phyloP scores from a whole-genome alignment of 2,113 vertebrate genomes.

The Syrmaticus mikado region DNA sequence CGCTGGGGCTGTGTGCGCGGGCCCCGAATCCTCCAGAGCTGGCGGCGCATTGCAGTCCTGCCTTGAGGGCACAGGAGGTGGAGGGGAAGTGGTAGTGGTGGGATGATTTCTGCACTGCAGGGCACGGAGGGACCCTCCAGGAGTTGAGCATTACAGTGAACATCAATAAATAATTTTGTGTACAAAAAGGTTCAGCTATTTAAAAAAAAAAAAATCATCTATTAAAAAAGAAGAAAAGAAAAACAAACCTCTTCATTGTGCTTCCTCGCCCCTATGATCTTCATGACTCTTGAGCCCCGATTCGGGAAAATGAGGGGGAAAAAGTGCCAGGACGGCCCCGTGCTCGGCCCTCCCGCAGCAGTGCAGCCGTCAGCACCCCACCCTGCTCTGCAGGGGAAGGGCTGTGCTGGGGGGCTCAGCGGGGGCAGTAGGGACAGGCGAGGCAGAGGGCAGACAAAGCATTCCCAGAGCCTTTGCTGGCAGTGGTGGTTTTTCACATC shows the following conservation, averaged over 20 bases:
- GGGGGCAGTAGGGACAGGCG: rapidly evolving
- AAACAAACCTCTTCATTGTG: not conserved
- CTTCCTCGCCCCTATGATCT: not conserved
- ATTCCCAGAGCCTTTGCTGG: not conserved
- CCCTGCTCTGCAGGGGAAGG: not conserved
- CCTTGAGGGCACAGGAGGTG: not conserved
- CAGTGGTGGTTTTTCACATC: conserved; percentile 49
- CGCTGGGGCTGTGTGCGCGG: not conserved
- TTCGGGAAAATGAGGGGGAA: not conserved
- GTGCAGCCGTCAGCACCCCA: not conserved
- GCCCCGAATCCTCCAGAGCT: not conserved
- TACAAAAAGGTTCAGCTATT: conserved; percentile 53
- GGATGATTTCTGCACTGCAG: not conserved
- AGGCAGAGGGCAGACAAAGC: not conserved
- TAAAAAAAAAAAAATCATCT: conserved; percentile 20
- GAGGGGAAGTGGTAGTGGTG: not conserved
- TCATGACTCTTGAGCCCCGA: conserved; percentile 10
- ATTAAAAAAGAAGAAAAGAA: not conserved
- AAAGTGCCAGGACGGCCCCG: not conserved
- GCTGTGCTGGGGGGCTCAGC: not conserved
- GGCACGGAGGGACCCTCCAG: not conserved
- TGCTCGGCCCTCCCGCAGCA: not conserved
- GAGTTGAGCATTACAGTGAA: not conserved
- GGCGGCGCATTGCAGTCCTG: not conserved
- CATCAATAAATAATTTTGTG: conserved; percentile 64